phyloP scores from a whole-genome alignment of 2,797 vertebrate genomes.

The Buphagus erythrorhynchus region DNA sequence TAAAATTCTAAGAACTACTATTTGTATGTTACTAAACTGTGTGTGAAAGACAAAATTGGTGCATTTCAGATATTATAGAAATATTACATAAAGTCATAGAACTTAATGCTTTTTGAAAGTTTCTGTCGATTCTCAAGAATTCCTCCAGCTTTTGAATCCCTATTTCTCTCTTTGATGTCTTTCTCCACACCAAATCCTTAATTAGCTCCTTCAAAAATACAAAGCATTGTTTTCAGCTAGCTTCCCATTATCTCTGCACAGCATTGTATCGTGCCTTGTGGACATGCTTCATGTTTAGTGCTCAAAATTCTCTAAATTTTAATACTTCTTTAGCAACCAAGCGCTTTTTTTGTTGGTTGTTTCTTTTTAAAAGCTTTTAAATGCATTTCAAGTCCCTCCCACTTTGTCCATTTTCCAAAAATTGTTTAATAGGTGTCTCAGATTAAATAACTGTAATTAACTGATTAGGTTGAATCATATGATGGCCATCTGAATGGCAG shows the following conservation, averaged over 20 bases:
- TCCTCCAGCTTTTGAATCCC: not conserved
- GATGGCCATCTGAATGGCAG: not conserved
- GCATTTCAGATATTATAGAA: not conserved
- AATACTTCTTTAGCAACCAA: not conserved
- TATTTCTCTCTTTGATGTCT: not conserved
- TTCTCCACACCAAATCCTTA: not conserved
- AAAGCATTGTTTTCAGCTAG: not conserved
- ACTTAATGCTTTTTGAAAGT: not conserved
- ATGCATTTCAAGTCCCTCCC: not conserved
- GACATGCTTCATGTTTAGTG: not conserved
- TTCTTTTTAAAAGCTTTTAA: not conserved
- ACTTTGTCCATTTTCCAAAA: not conserved
- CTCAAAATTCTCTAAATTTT: not conserved
- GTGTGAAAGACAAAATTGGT: not conserved
- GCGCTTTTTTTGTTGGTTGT: accelerated
- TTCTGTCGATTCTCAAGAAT: not conserved
- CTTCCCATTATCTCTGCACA: not conserved
- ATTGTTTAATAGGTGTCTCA: not conserved
- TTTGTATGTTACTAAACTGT: not conserved
- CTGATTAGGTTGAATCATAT: not conserved
- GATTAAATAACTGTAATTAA: not conserved
- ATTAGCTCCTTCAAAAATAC: not conserved
- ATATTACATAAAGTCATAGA: not conserved
- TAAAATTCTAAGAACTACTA: not conserved
- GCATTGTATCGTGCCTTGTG: not conserved